phyloP scores from a whole-genome alignment of 2,113 vertebrate genomes.

The Zosterops hypoxanthus region DNA sequence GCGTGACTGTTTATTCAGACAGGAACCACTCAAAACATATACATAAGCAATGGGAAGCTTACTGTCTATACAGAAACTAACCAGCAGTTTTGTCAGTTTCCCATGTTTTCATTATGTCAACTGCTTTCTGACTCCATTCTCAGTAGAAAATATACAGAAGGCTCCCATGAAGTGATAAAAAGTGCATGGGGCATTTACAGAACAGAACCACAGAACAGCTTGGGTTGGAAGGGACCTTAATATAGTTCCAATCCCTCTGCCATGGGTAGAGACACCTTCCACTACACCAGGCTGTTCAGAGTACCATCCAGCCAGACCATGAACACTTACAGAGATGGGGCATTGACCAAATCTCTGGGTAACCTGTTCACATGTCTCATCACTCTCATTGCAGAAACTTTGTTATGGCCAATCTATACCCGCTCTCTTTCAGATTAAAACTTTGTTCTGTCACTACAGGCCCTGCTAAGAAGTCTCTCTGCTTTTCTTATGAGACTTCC shows the following conservation, averaged over 20 bases:
- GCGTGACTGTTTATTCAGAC: not conserved
- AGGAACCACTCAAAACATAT: not conserved
- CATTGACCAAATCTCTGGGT: not conserved
- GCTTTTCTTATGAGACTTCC: not conserved
- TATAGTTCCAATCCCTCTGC: not conserved
- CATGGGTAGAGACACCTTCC: not conserved
- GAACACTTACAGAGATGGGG: not conserved
- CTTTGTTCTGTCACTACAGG: not conserved
- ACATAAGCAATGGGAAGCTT: not conserved
- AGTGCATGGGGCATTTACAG: not conserved
- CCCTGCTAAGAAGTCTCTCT: not conserved
- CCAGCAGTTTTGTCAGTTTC: not conserved
- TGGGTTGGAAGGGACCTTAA: not conserved
- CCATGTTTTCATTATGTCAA: not conserved
- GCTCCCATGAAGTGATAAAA: not conserved
- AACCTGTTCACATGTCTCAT: not conserved
- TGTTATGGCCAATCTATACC: not conserved
- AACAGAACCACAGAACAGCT: not conserved
- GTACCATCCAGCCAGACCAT: not conserved
- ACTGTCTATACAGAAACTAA: not conserved
- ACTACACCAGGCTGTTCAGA: not conserved
- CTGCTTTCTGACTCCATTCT: not conserved
- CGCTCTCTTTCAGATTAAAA: not conserved
- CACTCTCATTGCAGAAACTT: not conserved
- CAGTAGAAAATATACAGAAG: not conserved